Percentiles rank a stretch among this genome's conserved stretches.
Evolutionary conservation across 2,888 invertebrate species (phyloP).

Genomic region (Trichopria drosophilae): DNA sequence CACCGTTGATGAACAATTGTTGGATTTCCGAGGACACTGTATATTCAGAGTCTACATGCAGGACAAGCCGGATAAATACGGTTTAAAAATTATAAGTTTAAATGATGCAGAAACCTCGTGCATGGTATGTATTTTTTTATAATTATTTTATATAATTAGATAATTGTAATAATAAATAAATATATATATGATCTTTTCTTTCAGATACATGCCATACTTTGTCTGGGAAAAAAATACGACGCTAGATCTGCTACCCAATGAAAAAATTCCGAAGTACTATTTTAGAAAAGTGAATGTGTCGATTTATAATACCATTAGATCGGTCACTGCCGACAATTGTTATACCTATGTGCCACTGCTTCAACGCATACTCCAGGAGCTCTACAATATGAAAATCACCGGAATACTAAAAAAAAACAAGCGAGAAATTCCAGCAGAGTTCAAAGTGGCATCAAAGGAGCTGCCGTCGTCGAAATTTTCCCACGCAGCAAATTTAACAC

Average conservation of each 20-base stretch:
- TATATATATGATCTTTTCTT: too few relatives aligned
- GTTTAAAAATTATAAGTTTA: too few relatives aligned
- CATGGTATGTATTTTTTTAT: too few relatives aligned
- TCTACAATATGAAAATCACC: neutral
- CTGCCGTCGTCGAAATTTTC: neutral
- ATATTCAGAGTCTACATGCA: too few relatives aligned
- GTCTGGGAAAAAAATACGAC: constrained; percentile 10
- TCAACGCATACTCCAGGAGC: neutral
- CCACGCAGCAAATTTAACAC: neutral
- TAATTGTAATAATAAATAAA: too few relatives aligned
- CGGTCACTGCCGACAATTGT: too few relatives aligned
- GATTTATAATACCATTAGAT: constrained; percentile 11
- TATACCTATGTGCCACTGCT: neutral
- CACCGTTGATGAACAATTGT: too few relatives aligned
- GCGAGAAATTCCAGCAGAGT: neutral
- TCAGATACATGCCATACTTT: constrained; percentile 10
- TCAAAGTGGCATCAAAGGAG: neutral
- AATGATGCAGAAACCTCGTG: too few relatives aligned
- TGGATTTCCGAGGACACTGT: too few relatives aligned
- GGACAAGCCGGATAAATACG: too few relatives aligned
- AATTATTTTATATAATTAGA: too few relatives aligned
- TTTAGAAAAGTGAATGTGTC: constrained; percentile 8
- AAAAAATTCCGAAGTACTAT: constrained; percentile 11
- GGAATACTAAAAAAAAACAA: too few relatives aligned
- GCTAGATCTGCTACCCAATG: neutral